A percentile compares a stretch with the other conserved stretches of the same genome.
These are phyloP conservation scores for Fragum whitleyi DNA, from an alignment of 2,888 invertebrate genomes.

Conservation along the genomic window DNA sequence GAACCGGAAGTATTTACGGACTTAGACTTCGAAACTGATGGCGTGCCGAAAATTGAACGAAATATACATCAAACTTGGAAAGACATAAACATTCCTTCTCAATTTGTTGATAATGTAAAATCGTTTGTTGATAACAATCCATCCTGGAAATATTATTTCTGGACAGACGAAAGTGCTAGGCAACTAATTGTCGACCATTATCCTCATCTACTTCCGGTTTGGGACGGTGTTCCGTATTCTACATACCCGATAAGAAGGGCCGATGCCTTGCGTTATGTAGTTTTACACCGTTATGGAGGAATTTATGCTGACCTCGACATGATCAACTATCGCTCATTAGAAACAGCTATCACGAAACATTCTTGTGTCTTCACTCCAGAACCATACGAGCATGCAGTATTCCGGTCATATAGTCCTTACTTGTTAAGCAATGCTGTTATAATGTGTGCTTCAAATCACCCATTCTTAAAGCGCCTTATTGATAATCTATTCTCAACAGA, in stretches of 20 bases:
- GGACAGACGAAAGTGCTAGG: constrained; percentile 80
- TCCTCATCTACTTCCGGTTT: constrained; percentile 72
- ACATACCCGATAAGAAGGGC: constrained; percentile 73
- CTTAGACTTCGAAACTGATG: constrained; percentile 4
- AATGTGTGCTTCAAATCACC: constrained; percentile 73
- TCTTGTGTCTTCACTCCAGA: constrained; percentile 76
- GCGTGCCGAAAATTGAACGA: constrained; percentile 15
- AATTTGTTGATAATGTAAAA: constrained; percentile 72
- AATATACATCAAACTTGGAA: constrained; percentile 80
- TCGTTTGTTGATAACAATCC: constrained; percentile 78
- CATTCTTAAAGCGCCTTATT: constrained; percentile 69
- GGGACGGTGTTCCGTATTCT: constrained; percentile 69
- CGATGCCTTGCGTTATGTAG: constrained; percentile 80
- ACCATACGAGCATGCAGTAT: constrained; percentile 73
- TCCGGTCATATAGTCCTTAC: constrained; percentile 72
- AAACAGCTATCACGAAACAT: constrained; percentile 68
- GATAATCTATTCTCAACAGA: constrained; percentile 26
- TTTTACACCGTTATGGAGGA: constrained; percentile 80
- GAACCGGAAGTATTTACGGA: constrained; percentile 27
- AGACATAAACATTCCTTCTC: constrained; percentile 65
- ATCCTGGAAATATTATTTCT: constrained; percentile 82
- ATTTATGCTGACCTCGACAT: constrained; percentile 81
- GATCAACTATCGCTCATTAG: constrained; percentile 74
- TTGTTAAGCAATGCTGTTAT: constrained; percentile 78
- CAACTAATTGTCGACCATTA: constrained; percentile 74